These are phyloP conservation scores for Megalops atlanticus DNA, from an alignment of 2,113 vertebrate genomes.

Conservation along the genomic window DNA sequence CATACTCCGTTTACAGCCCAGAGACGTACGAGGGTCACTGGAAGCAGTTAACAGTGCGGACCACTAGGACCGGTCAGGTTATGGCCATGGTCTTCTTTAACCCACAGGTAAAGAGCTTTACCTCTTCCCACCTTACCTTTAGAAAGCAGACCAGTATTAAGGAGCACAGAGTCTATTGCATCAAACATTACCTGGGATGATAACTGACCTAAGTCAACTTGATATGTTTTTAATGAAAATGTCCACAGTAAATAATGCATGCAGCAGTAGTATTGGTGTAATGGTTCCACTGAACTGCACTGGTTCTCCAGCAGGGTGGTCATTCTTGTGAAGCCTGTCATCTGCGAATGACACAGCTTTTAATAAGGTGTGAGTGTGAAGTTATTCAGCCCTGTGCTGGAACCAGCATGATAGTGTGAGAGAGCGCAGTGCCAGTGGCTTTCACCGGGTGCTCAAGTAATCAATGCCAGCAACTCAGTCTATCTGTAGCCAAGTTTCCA, in stretches of 20 bases:
- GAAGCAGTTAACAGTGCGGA: constrained; percentile 93
- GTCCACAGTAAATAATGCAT: background rate
- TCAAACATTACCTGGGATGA: background rate
- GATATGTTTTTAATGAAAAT: too few species aligned
- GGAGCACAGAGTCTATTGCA: background rate
- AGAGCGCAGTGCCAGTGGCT: too few species aligned
- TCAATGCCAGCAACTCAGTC: background rate
- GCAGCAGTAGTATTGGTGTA: background rate
- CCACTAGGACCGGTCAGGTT: constrained; percentile 77
- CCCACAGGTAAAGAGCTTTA: constrained; percentile 78
- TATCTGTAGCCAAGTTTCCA: background rate
- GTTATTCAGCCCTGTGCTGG: background rate
- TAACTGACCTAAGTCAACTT: background rate
- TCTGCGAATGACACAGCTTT: background rate
- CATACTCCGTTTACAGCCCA: constrained; percentile 86
- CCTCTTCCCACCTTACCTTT: background rate
- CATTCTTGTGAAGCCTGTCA: background rate
- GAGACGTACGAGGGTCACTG: constrained; percentile 93
- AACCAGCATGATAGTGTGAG: background rate
- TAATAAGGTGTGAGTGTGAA: background rate
- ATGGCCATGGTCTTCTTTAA: constrained; percentile 94
- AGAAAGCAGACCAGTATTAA: background rate
- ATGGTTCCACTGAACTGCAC: background rate
- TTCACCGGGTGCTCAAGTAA: too few species aligned
- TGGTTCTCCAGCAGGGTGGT: background rate